phyloP scores from a whole-genome alignment of 2,113 vertebrate genomes.

The Phylloscopus whistleri region DNA sequence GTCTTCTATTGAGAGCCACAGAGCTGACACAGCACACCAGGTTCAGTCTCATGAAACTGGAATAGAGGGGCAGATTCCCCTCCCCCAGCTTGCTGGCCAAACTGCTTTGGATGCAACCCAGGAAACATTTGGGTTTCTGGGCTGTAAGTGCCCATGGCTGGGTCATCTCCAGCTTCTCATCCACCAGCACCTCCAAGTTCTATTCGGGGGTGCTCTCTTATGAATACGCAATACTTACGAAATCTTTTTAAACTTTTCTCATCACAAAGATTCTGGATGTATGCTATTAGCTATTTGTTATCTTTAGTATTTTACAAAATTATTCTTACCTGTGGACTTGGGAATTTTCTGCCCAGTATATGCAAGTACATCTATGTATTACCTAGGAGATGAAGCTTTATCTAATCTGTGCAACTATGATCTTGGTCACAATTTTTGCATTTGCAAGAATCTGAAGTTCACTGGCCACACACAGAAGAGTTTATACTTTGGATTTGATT shows the following conservation, averaged over 20 bases:
- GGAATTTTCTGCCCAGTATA: not conserved
- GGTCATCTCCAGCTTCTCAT: not conserved
- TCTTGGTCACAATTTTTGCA: not conserved
- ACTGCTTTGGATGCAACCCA: not conserved
- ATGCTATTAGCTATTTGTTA: not conserved
- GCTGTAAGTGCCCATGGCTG: too few relatives aligned
- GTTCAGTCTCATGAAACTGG: not conserved
- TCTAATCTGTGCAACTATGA: not conserved
- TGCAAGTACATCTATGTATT: not conserved
- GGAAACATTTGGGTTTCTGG: not conserved
- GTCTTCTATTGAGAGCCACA: not conserved
- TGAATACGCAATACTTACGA: not conserved
- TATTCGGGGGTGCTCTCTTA: not conserved
- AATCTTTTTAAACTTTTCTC: not conserved
- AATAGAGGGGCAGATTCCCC: not conserved
- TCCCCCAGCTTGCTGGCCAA: rapidly evolving
- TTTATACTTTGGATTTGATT: not conserved
- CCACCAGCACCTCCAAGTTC: not conserved
- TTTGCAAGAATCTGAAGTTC: not conserved
- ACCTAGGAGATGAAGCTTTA: not conserved
- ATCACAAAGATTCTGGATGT: not conserved
- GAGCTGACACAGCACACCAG: not conserved
- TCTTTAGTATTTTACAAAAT: not conserved
- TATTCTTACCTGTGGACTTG: not conserved
- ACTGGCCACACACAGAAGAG: not conserved